Percentiles rank a stretch among this genome's conserved stretches.
These are phyloP conservation scores for Ichneumoninae sp. DNA, from an alignment of 2,888 invertebrate genomes.

Conservation along the genomic window DNA sequence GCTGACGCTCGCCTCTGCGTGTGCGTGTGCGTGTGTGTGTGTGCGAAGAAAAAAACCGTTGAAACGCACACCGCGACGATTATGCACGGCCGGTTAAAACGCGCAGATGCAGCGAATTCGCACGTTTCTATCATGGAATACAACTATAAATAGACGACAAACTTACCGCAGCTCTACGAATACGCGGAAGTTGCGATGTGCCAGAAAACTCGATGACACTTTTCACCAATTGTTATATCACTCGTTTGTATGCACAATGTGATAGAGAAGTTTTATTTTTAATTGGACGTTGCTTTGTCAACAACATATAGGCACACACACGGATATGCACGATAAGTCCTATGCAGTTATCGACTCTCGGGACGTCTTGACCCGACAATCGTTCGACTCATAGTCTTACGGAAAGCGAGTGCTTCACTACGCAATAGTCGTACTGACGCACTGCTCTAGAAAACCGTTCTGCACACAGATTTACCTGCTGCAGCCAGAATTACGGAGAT, in stretches of 20 bases:
- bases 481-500: not conserved
- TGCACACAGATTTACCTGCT: slow-evolving; percentile 3
- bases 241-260: not conserved
- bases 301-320: slow-evolving; percentile 9
- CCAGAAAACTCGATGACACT: slow-evolving; percentile 3
- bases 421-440: slow-evolving; percentile 3
- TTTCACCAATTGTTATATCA: slow-evolving; percentile 14
- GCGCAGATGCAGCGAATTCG: slow-evolving; percentile 7
- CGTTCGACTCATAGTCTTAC: not conserved
- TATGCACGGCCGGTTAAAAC: slow-evolving; percentile 7
- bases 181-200: not conserved
- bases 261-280: not conserved
- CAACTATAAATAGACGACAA: slow-evolving; percentile 54
- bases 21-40: not conserved
- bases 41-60: not conserved
- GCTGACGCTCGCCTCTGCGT: not conserved
- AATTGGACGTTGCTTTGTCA: slow-evolving; percentile 11
- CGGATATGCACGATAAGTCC: too few relatives aligned
- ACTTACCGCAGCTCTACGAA: slow-evolving; percentile 45
- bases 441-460: not conserved
- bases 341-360: not conserved
- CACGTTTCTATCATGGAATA: slow-evolving; percentile 14
- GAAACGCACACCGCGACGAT: slow-evolving; percentile 15
- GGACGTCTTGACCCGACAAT: slow-evolving; percentile 17
- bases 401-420: not conserved